Evolutionary conservation across 2,113 vertebrate genomes (phyloP).

Genomic region (Notarius quadriscutis): DNA sequence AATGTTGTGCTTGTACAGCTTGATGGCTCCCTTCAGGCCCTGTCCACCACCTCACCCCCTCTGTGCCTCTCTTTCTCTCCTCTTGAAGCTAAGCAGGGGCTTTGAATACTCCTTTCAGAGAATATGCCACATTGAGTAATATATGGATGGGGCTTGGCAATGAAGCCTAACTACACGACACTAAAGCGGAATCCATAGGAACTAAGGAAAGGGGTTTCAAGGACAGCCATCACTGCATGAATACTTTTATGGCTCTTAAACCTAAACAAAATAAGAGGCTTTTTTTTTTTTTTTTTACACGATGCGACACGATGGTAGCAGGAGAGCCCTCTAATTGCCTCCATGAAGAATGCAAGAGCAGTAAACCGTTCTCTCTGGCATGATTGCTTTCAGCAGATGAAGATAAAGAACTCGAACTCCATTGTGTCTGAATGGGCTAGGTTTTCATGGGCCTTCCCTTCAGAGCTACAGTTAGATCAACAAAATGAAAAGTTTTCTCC

Average conservation of each 20-base stretch:
- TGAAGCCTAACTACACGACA: slow-evolving; percentile 6
- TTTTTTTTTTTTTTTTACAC: slow-evolving; percentile 38
- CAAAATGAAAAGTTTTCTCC: background rate
- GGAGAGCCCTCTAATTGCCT: slow-evolving; percentile 30
- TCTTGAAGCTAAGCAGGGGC: background rate
- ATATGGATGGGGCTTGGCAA: slow-evolving; percentile 28
- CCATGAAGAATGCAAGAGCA: slow-evolving; percentile 35
- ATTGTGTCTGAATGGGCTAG: background rate
- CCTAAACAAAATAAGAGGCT: slow-evolving; percentile 24
- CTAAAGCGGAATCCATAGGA: slow-evolving; percentile 2
- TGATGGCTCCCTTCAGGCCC: slow-evolving; percentile 20
- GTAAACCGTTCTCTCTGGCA: slow-evolving; percentile 30
- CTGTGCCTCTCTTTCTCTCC: background rate
- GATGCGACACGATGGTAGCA: background rate
- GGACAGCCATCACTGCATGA: slow-evolving; percentile 47
- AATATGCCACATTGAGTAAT: slow-evolving; percentile 32
- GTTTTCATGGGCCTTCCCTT: background rate
- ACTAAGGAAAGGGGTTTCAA: background rate
- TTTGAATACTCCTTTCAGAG: slow-evolving; percentile 22
- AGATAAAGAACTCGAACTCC: slow-evolving; percentile 31
- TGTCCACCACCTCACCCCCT: background rate
- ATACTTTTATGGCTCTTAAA: slow-evolving; percentile 50
- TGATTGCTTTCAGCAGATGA: slow-evolving; percentile 37
- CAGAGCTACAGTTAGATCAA: background rate
- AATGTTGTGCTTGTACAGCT: slow-evolving; percentile 5